Evolutionary conservation across 2,797 vertebrate genomes (phyloP).

Genomic region (Pangasius sanitwongsei): DNA sequence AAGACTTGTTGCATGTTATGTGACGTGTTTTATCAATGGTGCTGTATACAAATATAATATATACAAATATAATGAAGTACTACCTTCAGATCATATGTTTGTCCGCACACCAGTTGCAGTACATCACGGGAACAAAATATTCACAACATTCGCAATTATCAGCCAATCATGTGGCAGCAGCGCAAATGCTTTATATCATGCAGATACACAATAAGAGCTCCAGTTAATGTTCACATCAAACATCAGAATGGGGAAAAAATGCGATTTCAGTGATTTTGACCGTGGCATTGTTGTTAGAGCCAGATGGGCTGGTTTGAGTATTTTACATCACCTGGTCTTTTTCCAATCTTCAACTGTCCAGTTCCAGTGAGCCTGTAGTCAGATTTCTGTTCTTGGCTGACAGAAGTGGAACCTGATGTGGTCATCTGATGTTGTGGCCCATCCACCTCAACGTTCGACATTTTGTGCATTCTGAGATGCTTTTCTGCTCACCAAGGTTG

Average conservation of each 20-base stretch:
- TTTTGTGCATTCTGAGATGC: neutral
- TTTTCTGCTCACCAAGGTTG: neutral
- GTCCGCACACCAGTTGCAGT: neutral
- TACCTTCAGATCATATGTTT: neutral
- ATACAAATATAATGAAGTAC: neutral
- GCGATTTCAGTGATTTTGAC: neutral
- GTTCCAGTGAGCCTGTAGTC: neutral
- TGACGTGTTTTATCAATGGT: neutral
- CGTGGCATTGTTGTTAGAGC: neutral
- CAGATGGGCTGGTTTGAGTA: neutral
- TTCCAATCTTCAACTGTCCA: neutral
- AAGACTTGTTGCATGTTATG: neutral
- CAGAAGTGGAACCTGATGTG: neutral
- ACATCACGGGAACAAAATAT: neutral
- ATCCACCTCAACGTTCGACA: neutral
- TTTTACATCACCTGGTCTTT: neutral
- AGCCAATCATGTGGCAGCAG: neutral
- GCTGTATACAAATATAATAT: neutral
- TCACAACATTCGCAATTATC: too few species aligned
- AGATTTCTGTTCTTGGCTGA: neutral
- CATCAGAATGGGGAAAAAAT: neutral
- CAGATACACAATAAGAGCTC: neutral
- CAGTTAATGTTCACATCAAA: neutral
- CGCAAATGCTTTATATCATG: neutral
- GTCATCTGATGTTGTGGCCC: neutral